Evolutionary conservation across 2,888 invertebrate species (phyloP).

Genomic region (Asteroscopus sphinx): DNA sequence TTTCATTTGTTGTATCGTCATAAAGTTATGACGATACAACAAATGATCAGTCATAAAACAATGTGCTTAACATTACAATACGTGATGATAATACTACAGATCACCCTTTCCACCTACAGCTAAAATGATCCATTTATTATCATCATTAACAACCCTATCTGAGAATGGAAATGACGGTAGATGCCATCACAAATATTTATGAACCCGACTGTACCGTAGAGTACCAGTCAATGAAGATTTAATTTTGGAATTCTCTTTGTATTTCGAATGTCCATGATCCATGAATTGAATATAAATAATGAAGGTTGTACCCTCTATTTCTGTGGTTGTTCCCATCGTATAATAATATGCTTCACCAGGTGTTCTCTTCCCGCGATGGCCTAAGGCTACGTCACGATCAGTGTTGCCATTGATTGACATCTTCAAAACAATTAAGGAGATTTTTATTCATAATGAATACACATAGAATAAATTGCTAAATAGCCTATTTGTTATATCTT

Average conservation of each 20-base stretch:
- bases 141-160: slow-evolving; percentile 66
- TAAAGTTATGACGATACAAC: too few relatives aligned
- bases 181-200: slow-evolving; percentile 63
- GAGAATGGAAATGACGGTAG: slow-evolving; percentile 67
- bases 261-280: slow-evolving; percentile 21
- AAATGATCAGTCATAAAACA: slow-evolving; percentile 34
- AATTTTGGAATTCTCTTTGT: slow-evolving; percentile 41
- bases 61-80: slow-evolving; percentile 37
- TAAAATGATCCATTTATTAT: slow-evolving; percentile 70
- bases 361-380: too few relatives aligned
- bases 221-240: slow-evolving; percentile 44
- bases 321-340: background rate
- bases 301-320: background rate
- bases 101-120: slow-evolving; percentile 59
- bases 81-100: slow-evolving; percentile 49
- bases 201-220: slow-evolving; percentile 45
- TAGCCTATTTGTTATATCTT: too few relatives aligned
- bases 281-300: slow-evolving; percentile 29
- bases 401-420: too few relatives aligned
- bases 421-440: too few relatives aligned
- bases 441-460: too few relatives aligned
- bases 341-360: too few relatives aligned
- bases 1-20: too few relatives aligned
- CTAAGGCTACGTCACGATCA: too few relatives aligned
- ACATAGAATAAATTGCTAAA: too few relatives aligned